These are phyloP conservation scores for Paracentrotus lividus DNA, from an alignment of 53 echinoderm and acorn worm species.

Conservation along the genomic window DNA sequence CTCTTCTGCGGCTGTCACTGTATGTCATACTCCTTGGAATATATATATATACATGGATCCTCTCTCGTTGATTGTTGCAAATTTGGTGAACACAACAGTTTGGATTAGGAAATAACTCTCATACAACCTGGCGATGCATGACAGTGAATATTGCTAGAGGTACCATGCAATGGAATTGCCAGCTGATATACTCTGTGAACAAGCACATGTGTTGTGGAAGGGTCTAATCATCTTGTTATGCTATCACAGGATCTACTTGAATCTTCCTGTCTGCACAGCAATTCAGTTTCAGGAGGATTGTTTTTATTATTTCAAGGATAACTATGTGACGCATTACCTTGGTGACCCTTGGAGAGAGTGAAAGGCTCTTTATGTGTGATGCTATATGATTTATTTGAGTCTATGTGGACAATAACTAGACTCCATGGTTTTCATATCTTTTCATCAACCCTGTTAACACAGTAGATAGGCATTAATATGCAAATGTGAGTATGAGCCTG, in stretches of 20 bases:
- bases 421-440: slow-evolving; percentile 5
- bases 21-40: background rate
- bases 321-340: background rate
- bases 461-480: slow-evolving; percentile 7
- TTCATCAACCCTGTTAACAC: background rate
- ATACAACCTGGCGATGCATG: too few relatives aligned
- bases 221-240: background rate
- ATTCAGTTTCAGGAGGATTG: background rate
- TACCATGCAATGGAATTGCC: slow-evolving; percentile 2
- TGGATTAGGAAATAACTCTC: background rate
- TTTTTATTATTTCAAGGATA: background rate
- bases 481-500: slow-evolving; percentile 30
- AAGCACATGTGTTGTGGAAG: background rate
- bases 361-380: background rate
- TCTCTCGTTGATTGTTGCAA: background rate
- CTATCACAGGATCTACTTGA: background rate
- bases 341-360: background rate
- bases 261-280: background rate
- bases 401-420: background rate
- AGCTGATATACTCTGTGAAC: background rate
- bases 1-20: background rate
- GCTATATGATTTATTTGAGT: background rate
- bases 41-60: background rate
- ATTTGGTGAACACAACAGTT: background rate
- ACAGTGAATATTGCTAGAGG: too few relatives aligned